phyloP scores from a whole-genome alignment of 2,888 invertebrate species.

The Pyralis farinalis region DNA sequence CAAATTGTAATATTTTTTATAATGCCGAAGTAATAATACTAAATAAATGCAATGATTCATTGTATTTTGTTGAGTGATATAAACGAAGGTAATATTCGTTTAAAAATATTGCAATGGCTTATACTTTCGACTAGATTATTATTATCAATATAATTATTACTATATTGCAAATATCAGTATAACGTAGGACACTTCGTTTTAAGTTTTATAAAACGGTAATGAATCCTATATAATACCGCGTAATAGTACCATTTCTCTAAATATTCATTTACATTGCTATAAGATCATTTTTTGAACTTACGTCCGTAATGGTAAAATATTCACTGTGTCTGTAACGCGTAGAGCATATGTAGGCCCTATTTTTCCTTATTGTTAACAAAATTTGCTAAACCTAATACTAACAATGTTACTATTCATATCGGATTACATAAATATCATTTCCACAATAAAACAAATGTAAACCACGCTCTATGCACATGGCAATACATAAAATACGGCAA shows the following conservation, averaged over 20 bases:
- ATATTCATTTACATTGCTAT: constrained; percentile 6
- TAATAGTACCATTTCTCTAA: constrained; percentile 14
- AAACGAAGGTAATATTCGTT: constrained; percentile 36
- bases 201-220: not conserved
- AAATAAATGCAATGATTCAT: constrained; percentile 46
- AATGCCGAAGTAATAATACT: constrained; percentile 27
- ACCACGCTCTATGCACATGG: constrained; percentile 1
- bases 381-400: not conserved
- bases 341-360: too few relatives aligned
- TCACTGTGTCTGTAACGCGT: too few relatives aligned
- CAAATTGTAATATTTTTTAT: constrained; percentile 13
- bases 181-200: constrained; percentile 4
- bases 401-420: not conserved
- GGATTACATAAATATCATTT: not conserved
- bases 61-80: constrained; percentile 36
- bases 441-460: constrained; percentile 1
- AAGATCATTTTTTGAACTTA: constrained; percentile 6
- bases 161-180: constrained; percentile 47
- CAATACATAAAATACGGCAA: constrained; percentile 41
- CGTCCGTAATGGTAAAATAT: constrained; percentile 7
- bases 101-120: constrained; percentile 77
- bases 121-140: constrained; percentile 77
- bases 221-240: constrained; percentile 4
- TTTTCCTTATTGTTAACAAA: not conserved
- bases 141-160: constrained; percentile 66